Base-by-base conservation (phyloP, 2,113 vertebrate genomes). In the Indicator indicator region DNA sequence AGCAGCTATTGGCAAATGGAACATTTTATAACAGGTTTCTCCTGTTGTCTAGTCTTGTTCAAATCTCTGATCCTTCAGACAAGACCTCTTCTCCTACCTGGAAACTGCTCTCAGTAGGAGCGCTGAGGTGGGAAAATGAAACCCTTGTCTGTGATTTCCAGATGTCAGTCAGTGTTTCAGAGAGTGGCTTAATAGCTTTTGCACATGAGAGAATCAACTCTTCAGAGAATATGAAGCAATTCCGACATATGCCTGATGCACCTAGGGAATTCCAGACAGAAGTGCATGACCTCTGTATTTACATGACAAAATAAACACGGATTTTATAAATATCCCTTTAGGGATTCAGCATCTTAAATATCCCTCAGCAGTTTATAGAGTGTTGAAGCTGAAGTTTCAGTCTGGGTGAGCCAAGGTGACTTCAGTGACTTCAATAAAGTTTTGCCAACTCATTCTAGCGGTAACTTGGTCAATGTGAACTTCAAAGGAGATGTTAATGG, bases 401-500 rank as follows among this genome's bases (percentile, higher is more conserved):
- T 18, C 83, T 76, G 73, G 12, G 32, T 55, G 63, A 75, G 71
- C 68, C 0, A 0, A 70, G 68, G 40, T 69, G 80, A 16, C 4
- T 82, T 82, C 44, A 27, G 76, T 60, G 78, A 83, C 84, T 95
- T 54, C 16, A 88, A 48, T 78, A 12, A 78, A 86, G 73, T 75
- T 86, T n/a, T 95, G 91, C 73, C 95, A 95, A 2, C 59, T 95
- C 68, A 20, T 58, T 94, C 48, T 65, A 6, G 59, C 8, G 3
- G 20, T 74, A 95, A 88, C 70, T 44, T 90, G 79, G 85, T 93
- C 91, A 91, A 65, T 75, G 83, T 89, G 75, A 84, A 88, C 91
- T 93, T 96, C 80, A 94, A 84, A 95, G 94, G 83, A 88, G 72
- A 76, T n/a, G 42, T 73, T 93, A 86, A 89, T 89, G 92, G 81